Evolutionary conservation across 2,113 vertebrate genomes (phyloP), one percentile per base, ranked within the genome.

Genomic region (Zeus faber): DNA sequence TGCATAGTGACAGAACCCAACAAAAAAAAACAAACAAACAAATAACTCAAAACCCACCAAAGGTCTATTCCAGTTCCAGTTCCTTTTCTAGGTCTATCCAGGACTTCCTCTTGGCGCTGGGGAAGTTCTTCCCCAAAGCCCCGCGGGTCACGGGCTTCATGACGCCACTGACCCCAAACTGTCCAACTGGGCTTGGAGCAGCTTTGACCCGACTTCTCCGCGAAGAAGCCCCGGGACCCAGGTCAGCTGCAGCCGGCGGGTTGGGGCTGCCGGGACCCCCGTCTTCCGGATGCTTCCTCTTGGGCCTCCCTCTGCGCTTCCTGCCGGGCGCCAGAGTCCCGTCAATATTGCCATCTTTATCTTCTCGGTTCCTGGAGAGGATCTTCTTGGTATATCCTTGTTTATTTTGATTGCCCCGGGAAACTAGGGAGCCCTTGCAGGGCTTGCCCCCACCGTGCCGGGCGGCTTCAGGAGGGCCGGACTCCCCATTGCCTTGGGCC

Each of bases 81-180:
- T 80, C 77, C 61, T 70, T 82, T 23, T 85, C 76, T 0, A 86
- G 0, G 6, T 87, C 83, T n/a, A 72, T 74, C 83, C 85, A 83
- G 14, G 82, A 86, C 5, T 72, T 77, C 49, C 62, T 82, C 72
- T 87, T 87, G 1, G 71, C 83, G 4, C 83, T 86, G 24, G 82
- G 83, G 43, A 83, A 85, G 66, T 85, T 77, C 5, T 86, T 87
- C 20, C 83, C 85, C 14, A 85, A 25, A 23, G 82, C 41, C 0
- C 58, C 79, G 1, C 83, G 70, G 0, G 85, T 87, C 18, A 81
- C 24, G 1, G 75, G 85, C 3, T 77, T 25, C 0, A 43, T 37
- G 33, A 4, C 33, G 33, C 33, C n/a, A n/a, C 33, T n/a, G 11
- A 4, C 9, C 33, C 33, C 13, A n/a, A n/a, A n/a, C n/a, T n/a